Base-by-base conservation (phyloP, 1,140 invertebrate genomes). In the Drosophila sucinea region DNA sequence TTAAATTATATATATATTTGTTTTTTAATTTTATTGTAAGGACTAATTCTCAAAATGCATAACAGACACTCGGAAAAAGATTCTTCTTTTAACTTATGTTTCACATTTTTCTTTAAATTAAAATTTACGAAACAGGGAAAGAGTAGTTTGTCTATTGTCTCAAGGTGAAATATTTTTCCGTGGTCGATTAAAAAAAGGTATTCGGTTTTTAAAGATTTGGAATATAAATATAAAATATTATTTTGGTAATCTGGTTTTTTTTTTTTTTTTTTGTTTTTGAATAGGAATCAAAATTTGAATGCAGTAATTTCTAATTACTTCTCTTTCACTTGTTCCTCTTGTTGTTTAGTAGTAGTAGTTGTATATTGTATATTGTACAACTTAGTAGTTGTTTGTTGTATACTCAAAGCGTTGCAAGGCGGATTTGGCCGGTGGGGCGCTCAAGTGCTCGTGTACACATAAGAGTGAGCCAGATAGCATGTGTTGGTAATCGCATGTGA, bases 211-310 rank as follows among this genome's bases (percentile, higher is more conserved):
- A n/a, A 4, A 7, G n/a, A 10, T 32, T 29, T 56, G 54, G 56
- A 35, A 38, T 33, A 64, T 60, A 61, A 70, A 70, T 71, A 75
- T 65, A 73, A 62, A 51, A 69, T 68, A 57, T 66, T 74, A 71
- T 74, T 80, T 80, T 80, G 74, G 75, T 78, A 78, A 80, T 74
- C 66, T 77, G 74, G 69, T 77, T 7, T 56, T 68, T 62, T 11
- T 67, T 7, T 54, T 70, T 66, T 67, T 38, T 62, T 67, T 61
- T 63, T 70, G 47, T 81, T 83, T 86, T 87, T 82, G 83, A 87
- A 86, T 86, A 82, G 75, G 80, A 84, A 81, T 73, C 67, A 80
- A 80, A 78, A 79, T 65, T 73, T 78, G 71, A 80, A 80, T 78
- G 78, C 75, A 78, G 67, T 75, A 77, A 56, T 65, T 74, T 74